Conservation (phyloP, 2,797 vertebrate genomes). For the Myripristis jacobus region DNA sequence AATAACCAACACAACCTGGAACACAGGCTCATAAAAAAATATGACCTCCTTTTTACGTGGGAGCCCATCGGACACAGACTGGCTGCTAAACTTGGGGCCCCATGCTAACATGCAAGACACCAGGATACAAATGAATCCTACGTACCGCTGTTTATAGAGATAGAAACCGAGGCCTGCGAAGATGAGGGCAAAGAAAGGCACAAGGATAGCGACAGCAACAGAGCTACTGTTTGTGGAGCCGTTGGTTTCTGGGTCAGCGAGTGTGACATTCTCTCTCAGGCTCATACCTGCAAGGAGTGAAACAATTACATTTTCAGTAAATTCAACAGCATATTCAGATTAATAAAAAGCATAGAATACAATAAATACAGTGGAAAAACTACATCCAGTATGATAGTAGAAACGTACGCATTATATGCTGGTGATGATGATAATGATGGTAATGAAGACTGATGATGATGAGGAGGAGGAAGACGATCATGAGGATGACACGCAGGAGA, state of each 20-base stretch:
- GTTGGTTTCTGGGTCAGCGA: slow-evolving; percentile 86
- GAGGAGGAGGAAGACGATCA: slow-evolving; percentile 27
- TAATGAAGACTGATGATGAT: slow-evolving; percentile 29
- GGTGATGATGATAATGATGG: slow-evolving; percentile 28
- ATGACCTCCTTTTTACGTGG: slow-evolving; percentile 20
- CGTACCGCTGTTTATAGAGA: slow-evolving; percentile 97
- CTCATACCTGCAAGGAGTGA: slow-evolving; percentile 86
- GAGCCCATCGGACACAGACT: slow-evolving; percentile 6
- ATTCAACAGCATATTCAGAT: slow-evolving; percentile 8
- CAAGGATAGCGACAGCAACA: slow-evolving; percentile 96
- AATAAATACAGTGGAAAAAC: neutral
- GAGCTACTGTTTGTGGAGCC: slow-evolving; percentile 96
- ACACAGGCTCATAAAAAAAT: slow-evolving; percentile 8
- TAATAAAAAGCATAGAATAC: neutral
- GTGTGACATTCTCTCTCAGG: slow-evolving; percentile 86
- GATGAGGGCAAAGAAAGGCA: slow-evolving; percentile 99
- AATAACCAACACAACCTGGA: slow-evolving; percentile 21
- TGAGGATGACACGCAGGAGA: slow-evolving; percentile 41
- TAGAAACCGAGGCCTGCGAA: slow-evolving; percentile 98
- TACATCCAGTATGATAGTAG: neutral
- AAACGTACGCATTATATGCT: slow-evolving; percentile 45
- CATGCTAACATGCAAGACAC: neutral
- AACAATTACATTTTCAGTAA: neutral
- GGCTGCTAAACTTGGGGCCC: neutral
- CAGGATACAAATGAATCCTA: slow-evolving; percentile 1